Percentiles rank a stretch among this genome's conserved stretches.
Conservation (phyloP, 1,140 invertebrate genomes). For the Dendroctonus ponderosae region DNA sequence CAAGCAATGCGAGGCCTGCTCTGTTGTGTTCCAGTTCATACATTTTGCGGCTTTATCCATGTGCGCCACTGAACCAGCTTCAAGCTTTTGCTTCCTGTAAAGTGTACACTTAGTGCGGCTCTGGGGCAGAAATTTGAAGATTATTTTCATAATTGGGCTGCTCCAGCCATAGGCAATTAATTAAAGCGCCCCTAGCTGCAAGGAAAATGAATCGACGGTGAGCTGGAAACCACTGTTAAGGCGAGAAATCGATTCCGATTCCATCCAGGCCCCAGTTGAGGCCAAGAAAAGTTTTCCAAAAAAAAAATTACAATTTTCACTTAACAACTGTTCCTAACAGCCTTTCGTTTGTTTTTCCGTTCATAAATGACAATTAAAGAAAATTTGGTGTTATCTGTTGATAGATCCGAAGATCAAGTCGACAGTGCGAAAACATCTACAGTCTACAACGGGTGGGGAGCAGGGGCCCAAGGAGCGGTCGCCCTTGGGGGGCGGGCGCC, state of each 20-base stretch:
- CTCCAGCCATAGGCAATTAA: conserved; percentile 3
- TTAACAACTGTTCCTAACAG: not conserved
- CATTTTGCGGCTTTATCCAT: not conserved
- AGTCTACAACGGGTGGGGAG: conserved; percentile 52
- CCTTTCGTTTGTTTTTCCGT: too few species aligned
- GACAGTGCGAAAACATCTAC: conserved; percentile 71
- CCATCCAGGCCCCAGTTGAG: conserved; percentile 5
- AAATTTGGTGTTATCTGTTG: too few species aligned
- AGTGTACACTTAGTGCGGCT: not conserved
- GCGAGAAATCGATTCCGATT: conserved; percentile 7
- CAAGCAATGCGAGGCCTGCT: too few species aligned
- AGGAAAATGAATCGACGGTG: conserved; percentile 4
- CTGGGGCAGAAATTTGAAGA: too few species aligned
- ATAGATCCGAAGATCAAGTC: conserved; percentile 82
- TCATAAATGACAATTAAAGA: too few species aligned
- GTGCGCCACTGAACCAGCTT: not conserved
- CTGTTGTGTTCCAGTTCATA: too few species aligned
- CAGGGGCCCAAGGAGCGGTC: conserved; percentile 4
- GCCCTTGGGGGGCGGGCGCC: not conserved
- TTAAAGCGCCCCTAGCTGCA: conserved; percentile 7
- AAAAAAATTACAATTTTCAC: not conserved
- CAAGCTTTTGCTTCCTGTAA: not conserved
- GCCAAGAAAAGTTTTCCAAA: conserved; percentile 4
- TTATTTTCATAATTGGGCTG: too few species aligned
- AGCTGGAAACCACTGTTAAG: not conserved